These are phyloP conservation scores for Rhabdomys dilectus DNA, from an alignment of 2,113 vertebrate species.

Conservation along the genomic window DNA sequence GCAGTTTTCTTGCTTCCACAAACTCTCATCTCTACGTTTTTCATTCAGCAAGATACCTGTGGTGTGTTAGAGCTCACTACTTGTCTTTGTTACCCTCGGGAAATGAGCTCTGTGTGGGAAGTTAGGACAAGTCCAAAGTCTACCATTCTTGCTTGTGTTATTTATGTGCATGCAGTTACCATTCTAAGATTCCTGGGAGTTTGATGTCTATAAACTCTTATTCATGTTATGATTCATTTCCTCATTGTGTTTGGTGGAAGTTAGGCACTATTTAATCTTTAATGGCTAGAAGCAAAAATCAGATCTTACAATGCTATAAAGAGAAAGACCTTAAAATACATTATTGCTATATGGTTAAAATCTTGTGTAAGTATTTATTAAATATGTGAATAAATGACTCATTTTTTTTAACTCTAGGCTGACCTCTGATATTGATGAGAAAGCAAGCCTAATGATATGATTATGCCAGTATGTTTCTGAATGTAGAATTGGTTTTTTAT, in stretches of 20 bases:
- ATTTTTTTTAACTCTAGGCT: constrained; percentile 14
- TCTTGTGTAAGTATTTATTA: constrained; percentile 27
- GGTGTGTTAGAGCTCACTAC: neutral
- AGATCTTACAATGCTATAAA: neutral
- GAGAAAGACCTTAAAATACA: constrained; percentile 16
- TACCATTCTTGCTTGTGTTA: neutral
- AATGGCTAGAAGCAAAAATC: neutral
- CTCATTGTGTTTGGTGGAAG: neutral
- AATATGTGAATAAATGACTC: constrained; percentile 4
- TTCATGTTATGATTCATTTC: neutral
- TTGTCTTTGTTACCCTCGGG: neutral
- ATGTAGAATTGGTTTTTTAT: neutral
- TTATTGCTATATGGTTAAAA: neutral
- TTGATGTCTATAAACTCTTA: neutral
- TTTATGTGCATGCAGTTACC: neutral
- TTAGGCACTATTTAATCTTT: neutral
- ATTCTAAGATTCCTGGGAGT: neutral
- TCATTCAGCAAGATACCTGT: neutral
- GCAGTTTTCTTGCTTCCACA: neutral
- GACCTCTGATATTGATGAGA: constrained; percentile 5
- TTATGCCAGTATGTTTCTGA: neutral
- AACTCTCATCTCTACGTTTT: neutral
- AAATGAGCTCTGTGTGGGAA: neutral
- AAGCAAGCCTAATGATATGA: neutral
- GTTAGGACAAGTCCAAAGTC: neutral